Base-by-base conservation (phyloP, 2,888 invertebrate genomes). In the Acleris emargana region DNA sequence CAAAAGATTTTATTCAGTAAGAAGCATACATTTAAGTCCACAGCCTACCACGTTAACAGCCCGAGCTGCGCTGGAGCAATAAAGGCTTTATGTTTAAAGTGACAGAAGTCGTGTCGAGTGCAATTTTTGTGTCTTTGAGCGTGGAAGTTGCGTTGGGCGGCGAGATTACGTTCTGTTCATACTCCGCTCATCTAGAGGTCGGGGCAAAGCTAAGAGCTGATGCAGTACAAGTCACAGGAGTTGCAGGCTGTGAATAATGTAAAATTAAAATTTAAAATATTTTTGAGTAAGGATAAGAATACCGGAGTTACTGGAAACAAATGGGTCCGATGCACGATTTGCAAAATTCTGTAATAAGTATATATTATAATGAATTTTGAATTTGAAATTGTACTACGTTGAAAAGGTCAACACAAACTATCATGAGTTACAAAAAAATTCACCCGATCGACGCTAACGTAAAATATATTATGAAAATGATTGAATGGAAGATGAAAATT, bases 101-200 rank as follows among this genome's bases (percentile, higher is more conserved):
- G 53, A 51, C 28, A 61, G 45, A 22, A 38, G 47, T 55, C 57
- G 50, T 42, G 55, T 58, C 55, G 55, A 62, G 45, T 61, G 57
- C 67, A 67, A 54, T 53, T 76, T 78, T 79, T 80, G 78, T 79
- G 74, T 76, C 80, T 83, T 82, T 84, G 61, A 62, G 47, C 47
- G 13, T 52, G 42, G 49, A 22, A 42, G 58, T 38, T 60, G 53
- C 51, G 43, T 52, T 51, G 61, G 32, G 54, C 45, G 63, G 63
- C 49, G 63, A 67, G 67, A 69, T 69, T 69, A 64, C 68, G 67
- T 67, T 64, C 67, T 67, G 67, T 69, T 62, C 53, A 68, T 64
- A 58, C 32, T 38, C 57, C 47, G 67, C 55, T 67, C 63, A 63
- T 63, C 67, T 63, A 49, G 52, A 59, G 67, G 63, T 63, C 42